phyloP scores from a whole-genome alignment of 2,797 vertebrate genomes.

The Premnoplex brunnescens region DNA sequence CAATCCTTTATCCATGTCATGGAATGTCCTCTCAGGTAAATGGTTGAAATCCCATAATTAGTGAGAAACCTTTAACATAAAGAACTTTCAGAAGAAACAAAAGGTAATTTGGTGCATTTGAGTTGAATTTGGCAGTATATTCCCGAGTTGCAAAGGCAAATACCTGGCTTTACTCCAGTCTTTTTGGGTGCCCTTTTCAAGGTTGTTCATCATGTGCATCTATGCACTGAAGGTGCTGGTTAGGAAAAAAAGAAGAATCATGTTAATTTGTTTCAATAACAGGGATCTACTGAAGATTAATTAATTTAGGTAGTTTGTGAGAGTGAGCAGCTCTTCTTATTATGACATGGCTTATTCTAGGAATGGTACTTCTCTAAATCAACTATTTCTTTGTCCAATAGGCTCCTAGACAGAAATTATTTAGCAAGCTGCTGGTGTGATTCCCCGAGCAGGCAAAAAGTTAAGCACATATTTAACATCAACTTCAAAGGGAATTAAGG shows the following conservation, averaged over 20 bases:
- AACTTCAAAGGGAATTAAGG: constrained; percentile 5
- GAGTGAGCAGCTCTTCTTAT: not conserved
- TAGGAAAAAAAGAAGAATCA: not conserved
- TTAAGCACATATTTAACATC: constrained; percentile 35
- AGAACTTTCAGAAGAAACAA: not conserved
- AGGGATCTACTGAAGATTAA: not conserved
- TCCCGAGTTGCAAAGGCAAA: not conserved
- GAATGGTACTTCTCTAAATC: not conserved
- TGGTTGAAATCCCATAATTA: not conserved
- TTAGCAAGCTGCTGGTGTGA: not conserved
- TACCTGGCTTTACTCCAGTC: not conserved
- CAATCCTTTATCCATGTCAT: constrained; percentile 95
- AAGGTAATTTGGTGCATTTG: not conserved
- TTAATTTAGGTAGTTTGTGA: not conserved
- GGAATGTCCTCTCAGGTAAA: constrained; percentile 98
- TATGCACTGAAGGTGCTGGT: not conserved
- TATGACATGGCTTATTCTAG: not conserved
- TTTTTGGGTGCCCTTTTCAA: not conserved
- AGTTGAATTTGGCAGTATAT: not conserved
- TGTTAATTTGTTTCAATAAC: not conserved
- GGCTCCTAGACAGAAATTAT: not conserved
- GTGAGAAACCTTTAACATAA: not conserved
- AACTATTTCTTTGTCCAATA: not conserved
- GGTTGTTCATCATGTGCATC: not conserved
- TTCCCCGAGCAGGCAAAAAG: not conserved